phyloP scores from a whole-genome alignment of 2,113 vertebrate species.

The Panurus biarmicus region DNA sequence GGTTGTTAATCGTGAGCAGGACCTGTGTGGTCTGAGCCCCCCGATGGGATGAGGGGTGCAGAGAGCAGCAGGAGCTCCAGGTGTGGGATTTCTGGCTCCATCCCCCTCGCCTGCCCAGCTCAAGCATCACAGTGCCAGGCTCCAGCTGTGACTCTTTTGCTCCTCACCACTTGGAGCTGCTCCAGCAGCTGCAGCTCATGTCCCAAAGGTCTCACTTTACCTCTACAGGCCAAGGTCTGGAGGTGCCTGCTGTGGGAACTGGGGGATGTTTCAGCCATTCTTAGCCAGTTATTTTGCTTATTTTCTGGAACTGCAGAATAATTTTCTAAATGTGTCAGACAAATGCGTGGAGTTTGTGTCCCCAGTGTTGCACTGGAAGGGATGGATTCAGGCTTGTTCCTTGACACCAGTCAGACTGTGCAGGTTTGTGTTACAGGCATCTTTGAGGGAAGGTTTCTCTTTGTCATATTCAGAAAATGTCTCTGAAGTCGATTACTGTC shows the following conservation, averaged over 20 bases:
- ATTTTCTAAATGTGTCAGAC: background rate
- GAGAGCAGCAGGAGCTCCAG: background rate
- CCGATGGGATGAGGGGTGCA: background rate
- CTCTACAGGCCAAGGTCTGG: background rate
- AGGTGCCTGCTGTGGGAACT: background rate
- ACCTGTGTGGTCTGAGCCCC: background rate
- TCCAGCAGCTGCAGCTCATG: background rate
- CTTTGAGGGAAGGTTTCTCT: background rate
- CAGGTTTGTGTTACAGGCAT: background rate
- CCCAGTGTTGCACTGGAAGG: background rate
- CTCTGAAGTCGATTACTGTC: background rate
- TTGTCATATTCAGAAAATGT: background rate
- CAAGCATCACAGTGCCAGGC: too few species aligned
- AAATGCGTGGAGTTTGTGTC: background rate
- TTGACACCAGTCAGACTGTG: background rate
- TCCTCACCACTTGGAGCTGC: background rate
- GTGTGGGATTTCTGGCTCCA: background rate
- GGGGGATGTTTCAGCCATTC: background rate
- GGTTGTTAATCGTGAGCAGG: background rate
- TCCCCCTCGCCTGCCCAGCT: background rate
- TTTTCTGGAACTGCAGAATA: background rate
- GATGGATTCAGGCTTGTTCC: background rate
- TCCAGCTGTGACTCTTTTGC: background rate
- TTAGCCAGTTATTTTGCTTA: background rate
- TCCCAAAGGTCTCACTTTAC: background rate